Percentiles rank a stretch among this genome's conserved stretches.
These are phyloP conservation scores for Drosophila arizonae DNA, from an alignment of 1,140 invertebrate species.

Conservation along the genomic window DNA sequence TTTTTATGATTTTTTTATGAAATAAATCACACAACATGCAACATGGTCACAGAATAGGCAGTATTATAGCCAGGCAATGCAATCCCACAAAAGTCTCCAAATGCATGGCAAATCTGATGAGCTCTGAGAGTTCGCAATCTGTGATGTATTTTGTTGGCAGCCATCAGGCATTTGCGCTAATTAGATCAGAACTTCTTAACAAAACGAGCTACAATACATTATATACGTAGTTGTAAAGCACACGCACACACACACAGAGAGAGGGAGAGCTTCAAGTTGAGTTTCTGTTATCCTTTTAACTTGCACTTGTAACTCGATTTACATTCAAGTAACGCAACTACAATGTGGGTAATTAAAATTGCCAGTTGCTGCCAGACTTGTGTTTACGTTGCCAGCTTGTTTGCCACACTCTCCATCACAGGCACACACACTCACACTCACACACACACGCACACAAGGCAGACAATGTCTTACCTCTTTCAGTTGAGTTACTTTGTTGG, in stretches of 20 bases:
- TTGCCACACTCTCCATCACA: slow-evolving; percentile 30
- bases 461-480: slow-evolving; percentile 18
- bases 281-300: slow-evolving; percentile 21
- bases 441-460: neutral
- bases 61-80: slow-evolving; percentile 37
- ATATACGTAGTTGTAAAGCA: neutral
- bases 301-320: slow-evolving; percentile 41
- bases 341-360: slow-evolving; percentile 79
- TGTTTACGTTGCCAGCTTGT: slow-evolving; percentile 55
- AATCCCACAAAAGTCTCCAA: slow-evolving; percentile 24
- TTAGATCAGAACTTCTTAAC: slow-evolving; percentile 39
- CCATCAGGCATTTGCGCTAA: slow-evolving; percentile 44
- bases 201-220: slow-evolving; percentile 14
- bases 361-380: slow-evolving; percentile 44
- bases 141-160: neutral
- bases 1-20: slow-evolving; percentile 66
- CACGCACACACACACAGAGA: slow-evolving; percentile 6
- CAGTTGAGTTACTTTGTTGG: slow-evolving; percentile 34
- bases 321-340: slow-evolving; percentile 49
- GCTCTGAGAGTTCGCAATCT: slow-evolving; percentile 1
- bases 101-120: slow-evolving; percentile 13
- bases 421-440: neutral
- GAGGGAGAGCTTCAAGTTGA: neutral
- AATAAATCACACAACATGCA: slow-evolving; percentile 54
- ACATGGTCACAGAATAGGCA: slow-evolving; percentile 5